Conservation (phyloP, 2,113 vertebrate genomes). For the Indicator maculatus region DNA sequence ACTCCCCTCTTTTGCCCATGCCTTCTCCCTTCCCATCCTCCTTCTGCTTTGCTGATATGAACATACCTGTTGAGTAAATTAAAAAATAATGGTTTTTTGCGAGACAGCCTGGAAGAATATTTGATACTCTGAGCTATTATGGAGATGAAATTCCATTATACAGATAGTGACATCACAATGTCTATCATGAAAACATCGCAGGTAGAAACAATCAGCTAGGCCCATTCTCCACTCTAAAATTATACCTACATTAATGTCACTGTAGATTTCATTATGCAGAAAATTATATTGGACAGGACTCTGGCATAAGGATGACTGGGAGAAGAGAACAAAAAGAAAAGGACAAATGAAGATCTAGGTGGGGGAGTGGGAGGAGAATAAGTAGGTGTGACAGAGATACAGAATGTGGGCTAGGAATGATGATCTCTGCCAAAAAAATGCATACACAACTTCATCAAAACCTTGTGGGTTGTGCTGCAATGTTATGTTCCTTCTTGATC, state of each 20-base stretch:
- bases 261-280: constrained; percentile 83
- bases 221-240: constrained; percentile 83
- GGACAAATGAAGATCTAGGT: neutral
- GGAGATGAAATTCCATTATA: constrained; percentile 86
- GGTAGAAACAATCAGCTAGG: constrained; percentile 83
- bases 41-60: neutral
- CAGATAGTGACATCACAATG: constrained; percentile 83
- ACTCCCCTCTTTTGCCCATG: rapidly evolving
- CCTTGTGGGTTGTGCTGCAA: neutral
- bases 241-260: constrained; percentile 86
- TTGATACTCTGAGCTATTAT: constrained; percentile 83
- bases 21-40: neutral
- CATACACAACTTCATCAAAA: neutral
- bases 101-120: constrained; percentile 76
- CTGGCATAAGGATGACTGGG: constrained; percentile 46
- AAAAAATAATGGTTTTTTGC: no score
- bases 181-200: constrained; percentile 87
- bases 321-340: neutral
- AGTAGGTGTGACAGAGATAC: neutral
- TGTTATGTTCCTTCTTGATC: neutral
- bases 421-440: neutral
- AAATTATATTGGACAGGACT: constrained; percentile 81
- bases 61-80: neutral
- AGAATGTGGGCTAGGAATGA: neutral
- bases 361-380: neutral